A percentile compares a stretch with the other conserved stretches of the same genome.
phyloP scores from a whole-genome alignment of 2,888 invertebrate genomes.

The Ennomos fuscantarius region DNA sequence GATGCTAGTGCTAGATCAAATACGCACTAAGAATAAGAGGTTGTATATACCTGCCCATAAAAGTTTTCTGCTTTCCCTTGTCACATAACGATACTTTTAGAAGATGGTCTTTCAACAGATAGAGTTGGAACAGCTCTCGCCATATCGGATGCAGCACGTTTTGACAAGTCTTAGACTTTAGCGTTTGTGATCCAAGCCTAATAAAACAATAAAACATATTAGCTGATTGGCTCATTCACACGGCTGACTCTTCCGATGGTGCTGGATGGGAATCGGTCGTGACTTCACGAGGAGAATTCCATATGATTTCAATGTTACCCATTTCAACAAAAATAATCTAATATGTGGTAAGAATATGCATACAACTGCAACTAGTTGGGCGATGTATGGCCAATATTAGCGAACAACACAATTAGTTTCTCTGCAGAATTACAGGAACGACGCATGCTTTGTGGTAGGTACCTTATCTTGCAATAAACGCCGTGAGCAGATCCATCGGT shows the following conservation, averaged over 20 bases:
- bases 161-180: slow-evolving; percentile 64
- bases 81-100: slow-evolving; percentile 67
- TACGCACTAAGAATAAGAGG: background rate
- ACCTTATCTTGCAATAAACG: slow-evolving; percentile 71
- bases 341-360: no score
- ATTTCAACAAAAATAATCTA: no score
- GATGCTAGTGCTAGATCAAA: no score
- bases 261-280: no score
- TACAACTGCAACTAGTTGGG: no score
- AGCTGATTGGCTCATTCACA: background rate
- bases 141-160: slow-evolving; percentile 64
- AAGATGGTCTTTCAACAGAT: slow-evolving; percentile 56
- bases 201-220: slow-evolving; percentile 1
- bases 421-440: slow-evolving; percentile 23
- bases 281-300: no score
- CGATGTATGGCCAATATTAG: no score
- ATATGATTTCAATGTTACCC: no score
- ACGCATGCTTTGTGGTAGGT: slow-evolving; percentile 43
- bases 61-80: slow-evolving; percentile 71
- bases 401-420: no score
- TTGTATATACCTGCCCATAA: slow-evolving; percentile 70
- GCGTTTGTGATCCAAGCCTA: slow-evolving; percentile 66
- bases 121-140: slow-evolving; percentile 67
- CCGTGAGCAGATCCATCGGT: slow-evolving; percentile 61
- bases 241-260: no score